phyloP scores from a whole-genome alignment of 2,888 invertebrate species.

The Aphodius sticticus region DNA sequence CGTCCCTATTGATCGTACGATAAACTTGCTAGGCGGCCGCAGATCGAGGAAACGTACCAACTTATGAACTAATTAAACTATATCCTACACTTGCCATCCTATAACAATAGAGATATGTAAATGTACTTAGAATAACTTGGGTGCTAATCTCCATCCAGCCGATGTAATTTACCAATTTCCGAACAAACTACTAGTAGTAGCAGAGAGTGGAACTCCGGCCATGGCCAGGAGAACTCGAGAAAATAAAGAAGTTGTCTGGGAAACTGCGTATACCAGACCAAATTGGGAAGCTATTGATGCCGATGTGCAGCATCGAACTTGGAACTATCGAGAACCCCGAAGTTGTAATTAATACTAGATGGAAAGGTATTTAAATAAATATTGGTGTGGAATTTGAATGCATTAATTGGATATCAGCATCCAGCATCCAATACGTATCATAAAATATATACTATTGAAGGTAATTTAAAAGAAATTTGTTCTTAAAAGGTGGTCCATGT shows the following conservation, averaged over 20 bases:
- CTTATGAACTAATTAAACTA: conserved; percentile 62
- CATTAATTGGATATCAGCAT: no score
- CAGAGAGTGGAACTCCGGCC: not conserved
- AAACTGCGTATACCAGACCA: not conserved
- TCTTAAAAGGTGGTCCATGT: no score
- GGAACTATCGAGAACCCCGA: not conserved
- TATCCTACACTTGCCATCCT: conserved; percentile 58
- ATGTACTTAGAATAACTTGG: conserved; percentile 49
- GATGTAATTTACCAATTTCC: conserved; percentile 29
- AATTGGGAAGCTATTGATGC: not conserved
- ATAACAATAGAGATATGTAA: conserved; percentile 61
- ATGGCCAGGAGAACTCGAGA: not conserved
- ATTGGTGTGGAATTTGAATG: no score
- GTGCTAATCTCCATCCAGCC: conserved; percentile 16
- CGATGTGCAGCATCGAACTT: not conserved
- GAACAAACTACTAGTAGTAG: conserved; percentile 20
- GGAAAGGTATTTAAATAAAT: no score
- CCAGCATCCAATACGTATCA: no score
- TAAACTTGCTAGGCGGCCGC: conserved; percentile 54
- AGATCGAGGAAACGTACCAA: conserved; percentile 57
- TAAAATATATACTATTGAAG: no score
- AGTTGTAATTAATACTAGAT: not conserved
- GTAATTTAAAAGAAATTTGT: no score
- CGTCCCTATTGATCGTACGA: conserved; percentile 57
- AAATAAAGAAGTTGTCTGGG: not conserved